phyloP scores from a whole-genome alignment of 1,140 invertebrate species.

The Eumeta japonica region DNA sequence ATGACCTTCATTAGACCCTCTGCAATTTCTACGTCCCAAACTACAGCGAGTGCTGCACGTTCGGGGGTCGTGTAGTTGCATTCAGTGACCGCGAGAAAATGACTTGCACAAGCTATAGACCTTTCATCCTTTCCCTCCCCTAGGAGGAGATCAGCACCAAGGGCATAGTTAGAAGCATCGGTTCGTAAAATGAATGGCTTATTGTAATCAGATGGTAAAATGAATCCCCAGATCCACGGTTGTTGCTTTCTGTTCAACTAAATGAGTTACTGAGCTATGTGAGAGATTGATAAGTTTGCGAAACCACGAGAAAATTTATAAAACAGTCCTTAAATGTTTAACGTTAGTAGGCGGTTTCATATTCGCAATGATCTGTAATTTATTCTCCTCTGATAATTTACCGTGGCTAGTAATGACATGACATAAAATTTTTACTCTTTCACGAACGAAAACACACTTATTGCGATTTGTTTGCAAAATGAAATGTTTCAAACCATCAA shows the following conservation, averaged over 20 bases:
- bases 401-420: slow-evolving; percentile 24
- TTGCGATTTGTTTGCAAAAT: slow-evolving; percentile 19
- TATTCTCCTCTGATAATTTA: slow-evolving; percentile 19
- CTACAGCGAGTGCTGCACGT: slow-evolving; percentile 49
- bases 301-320: slow-evolving; percentile 25
- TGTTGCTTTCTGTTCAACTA: slow-evolving; percentile 21
- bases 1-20: slow-evolving; percentile 25
- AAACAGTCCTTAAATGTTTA: slow-evolving; percentile 17
- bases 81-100: slow-evolving; percentile 39
- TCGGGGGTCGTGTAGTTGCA: slow-evolving; percentile 47
- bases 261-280: slow-evolving; percentile 26
- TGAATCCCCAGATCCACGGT: slow-evolving; percentile 13
- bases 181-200: slow-evolving; percentile 22
- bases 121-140: slow-evolving; percentile 27
- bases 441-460: slow-evolving; percentile 20
- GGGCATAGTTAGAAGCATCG: slow-evolving; percentile 27
- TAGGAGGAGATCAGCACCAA: slow-evolving; percentile 34
- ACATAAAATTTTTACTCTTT: slow-evolving; percentile 25
- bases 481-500: slow-evolving; percentile 9
- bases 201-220: slow-evolving; percentile 15
- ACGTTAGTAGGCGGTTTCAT: slow-evolving; percentile 17
- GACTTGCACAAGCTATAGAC: slow-evolving; percentile 47
- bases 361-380: too few species aligned
- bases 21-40: slow-evolving; percentile 47
- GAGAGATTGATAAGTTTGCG: slow-evolving; percentile 25